phyloP scores from a whole-genome alignment of 2,888 invertebrate species.

The Clunio marinus region DNA sequence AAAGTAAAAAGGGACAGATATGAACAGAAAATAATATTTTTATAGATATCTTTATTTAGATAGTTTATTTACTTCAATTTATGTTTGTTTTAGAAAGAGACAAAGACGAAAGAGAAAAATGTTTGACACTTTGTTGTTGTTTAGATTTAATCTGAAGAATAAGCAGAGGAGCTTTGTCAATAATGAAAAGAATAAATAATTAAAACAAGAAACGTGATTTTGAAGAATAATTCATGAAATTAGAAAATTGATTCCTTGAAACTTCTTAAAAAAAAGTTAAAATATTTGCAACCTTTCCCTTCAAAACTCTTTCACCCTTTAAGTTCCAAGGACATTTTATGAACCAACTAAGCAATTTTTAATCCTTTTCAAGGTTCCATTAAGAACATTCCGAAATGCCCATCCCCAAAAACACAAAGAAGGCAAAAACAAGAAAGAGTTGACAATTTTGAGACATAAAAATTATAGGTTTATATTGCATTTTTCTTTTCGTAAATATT shows the following conservation, averaged over 20 bases:
- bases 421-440: neutral
- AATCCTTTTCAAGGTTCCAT: constrained; percentile 38
- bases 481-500: constrained; percentile 32
- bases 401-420: neutral
- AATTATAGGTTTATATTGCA: constrained; percentile 31
- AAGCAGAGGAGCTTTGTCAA: no score
- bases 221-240: neutral
- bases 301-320: neutral
- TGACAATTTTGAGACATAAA: constrained; percentile 2
- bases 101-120: no score
- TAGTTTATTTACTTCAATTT: no score
- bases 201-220: no score
- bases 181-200: no score
- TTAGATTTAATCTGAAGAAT: no score
- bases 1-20: no score
- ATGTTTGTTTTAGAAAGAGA: no score
- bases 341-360: neutral
- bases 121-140: no score
- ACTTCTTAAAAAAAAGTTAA: no score
- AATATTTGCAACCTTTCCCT: neutral
- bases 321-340: constrained; percentile 25
- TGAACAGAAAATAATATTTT: no score
- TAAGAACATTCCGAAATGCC: neutral
- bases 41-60: no score
- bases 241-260: neutral